Evolutionary conservation across 2,113 vertebrate genomes (phyloP), one percentile per base, ranked within the genome.

Genomic region (Cyanoramphus novaezelandiae): DNA sequence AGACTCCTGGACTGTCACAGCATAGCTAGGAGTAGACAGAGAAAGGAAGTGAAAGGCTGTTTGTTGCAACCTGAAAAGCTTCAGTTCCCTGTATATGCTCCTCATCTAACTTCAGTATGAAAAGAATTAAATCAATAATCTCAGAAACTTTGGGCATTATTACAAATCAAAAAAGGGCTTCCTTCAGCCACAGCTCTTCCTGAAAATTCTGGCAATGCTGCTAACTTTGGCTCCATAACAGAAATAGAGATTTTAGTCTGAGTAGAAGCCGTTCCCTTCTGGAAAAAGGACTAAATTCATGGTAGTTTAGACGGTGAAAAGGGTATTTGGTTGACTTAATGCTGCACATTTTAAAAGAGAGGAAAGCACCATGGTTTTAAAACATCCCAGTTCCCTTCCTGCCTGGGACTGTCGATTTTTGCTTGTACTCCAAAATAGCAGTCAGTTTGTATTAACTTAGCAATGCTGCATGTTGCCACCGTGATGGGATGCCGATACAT

Each of bases 1-100:
- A 0, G 99, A 99, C 88, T 99, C 99, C 98, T 99, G 99, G 17
- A 99, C 99, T 1, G 99, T 99, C 97, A 99, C 99, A 1, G 99
- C 99, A 2, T 99, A 99, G 98, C 99, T 99, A 93, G 53, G 67
- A 85, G 59, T 12, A 92, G 81, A 97, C 9, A 67, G 57, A 39
- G 35, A 70, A 49, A 53, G 20, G 60, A 35, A 92, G 39, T 75
- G 60, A 64, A 68, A 94, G 28, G 19, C 10, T 62, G 39, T 28
- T 17, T 24, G 31, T 63, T 94, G 43, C 15, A 69, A 72, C 33
- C 15, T 14, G 27, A 77, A 72, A 95, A 72, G 39, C 15, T 83
- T 63, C 47, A 43, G 59, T 13, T 75, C 31, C 41, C 84, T 80
- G 10, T 9, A 17, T 5, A 14, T 46, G 62, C 41, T 71, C 46